Base-by-base conservation (phyloP, 1,140 invertebrate genomes). In the Cyclargus thomasi region DNA sequence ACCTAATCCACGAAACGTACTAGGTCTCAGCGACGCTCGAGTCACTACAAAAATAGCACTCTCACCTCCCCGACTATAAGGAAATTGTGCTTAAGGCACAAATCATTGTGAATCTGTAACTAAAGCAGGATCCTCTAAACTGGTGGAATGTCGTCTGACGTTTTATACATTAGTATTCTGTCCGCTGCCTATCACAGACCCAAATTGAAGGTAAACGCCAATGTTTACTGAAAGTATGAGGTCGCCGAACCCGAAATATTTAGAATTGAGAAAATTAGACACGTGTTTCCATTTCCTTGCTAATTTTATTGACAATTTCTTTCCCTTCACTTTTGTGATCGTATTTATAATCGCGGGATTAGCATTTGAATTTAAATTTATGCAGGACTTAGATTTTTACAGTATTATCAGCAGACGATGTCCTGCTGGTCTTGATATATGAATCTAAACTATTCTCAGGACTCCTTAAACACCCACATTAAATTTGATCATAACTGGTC, bases 141-240 rank as follows among this genome's bases (percentile, higher is more conserved):
- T 16, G 14, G 39, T 2, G 39, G 10, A 47, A 47, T 47, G 39
- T 47, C 14, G 11, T 47, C 5, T 29, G 8, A 8, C 39, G 39
- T 47, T 47, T 47, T 47, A 11, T 47, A 16, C 39, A 47, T 47
- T 47, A 47, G 39, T 47, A 47, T 47, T 47, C 39, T 3, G 39
- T 47, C 8, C 39, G 39, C 8, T 3, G 39, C 29, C 29, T 14
- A 47, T 47, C 39, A 47, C 39, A 47, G 39, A 47, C 14, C 39
- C 39, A 16, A 47, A 47, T 47, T 47, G 39, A 47, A 47, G 39
- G 39, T 47, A 47, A 47, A 47, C 39, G 39, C 39, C 39, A 47
- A 47, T 47, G 39, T 47, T 47, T 47, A 47, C 39, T 14, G 39
- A 47, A 47, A 47, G 39, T 47, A 47, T 47, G 39, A 47, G 39